Evolutionary conservation across 2,888 invertebrate genomes (phyloP).

Genomic region (Morpho achilles): DNA sequence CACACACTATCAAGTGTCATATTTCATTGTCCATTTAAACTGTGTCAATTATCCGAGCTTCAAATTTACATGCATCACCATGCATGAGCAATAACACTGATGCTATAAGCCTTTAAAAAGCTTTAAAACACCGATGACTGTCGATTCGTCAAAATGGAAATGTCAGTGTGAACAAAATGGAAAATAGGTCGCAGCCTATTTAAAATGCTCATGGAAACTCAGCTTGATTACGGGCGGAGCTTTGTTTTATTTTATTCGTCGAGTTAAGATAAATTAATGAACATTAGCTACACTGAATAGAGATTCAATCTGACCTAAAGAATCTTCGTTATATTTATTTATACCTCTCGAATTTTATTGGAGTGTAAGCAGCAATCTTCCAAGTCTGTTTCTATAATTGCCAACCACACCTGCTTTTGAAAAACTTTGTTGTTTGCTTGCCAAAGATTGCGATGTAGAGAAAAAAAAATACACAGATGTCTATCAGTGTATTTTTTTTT

Average conservation of each 20-base stretch:
- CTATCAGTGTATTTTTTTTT: too few relatives aligned
- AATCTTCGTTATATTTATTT: too few relatives aligned
- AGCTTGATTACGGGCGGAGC: slow-evolving; percentile 2
- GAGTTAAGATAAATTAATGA: slow-evolving; percentile 2
- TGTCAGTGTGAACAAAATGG: slow-evolving; percentile 26
- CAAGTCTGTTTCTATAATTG: too few relatives aligned
- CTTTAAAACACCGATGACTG: slow-evolving; percentile 24
- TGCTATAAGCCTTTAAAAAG: slow-evolving; percentile 19
- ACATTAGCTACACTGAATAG: too few relatives aligned
- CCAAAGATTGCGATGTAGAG: too few relatives aligned
- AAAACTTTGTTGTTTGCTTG: too few relatives aligned
- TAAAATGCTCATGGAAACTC: slow-evolving; percentile 10
- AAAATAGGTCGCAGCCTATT: slow-evolving; percentile 13
- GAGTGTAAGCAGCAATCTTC: too few relatives aligned
- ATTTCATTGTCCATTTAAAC: slow-evolving; percentile 10
- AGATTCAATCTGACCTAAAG: too few relatives aligned
- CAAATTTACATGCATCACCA: slow-evolving; percentile 24
- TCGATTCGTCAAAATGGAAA: slow-evolving; percentile 30
- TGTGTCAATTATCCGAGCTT: slow-evolving; percentile 18
- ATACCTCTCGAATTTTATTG: too few relatives aligned
- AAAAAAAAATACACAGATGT: too few relatives aligned
- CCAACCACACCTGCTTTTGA: too few relatives aligned
- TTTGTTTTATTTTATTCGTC: slow-evolving; percentile 7
- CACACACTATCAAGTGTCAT: slow-evolving; percentile 1
- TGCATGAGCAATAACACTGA: slow-evolving; percentile 23